These are phyloP conservation scores for Hydractinia echinata DNA, from an alignment of 30 jellyfish, hydroid and myxozoan genomes.

Conservation along the genomic window DNA sequence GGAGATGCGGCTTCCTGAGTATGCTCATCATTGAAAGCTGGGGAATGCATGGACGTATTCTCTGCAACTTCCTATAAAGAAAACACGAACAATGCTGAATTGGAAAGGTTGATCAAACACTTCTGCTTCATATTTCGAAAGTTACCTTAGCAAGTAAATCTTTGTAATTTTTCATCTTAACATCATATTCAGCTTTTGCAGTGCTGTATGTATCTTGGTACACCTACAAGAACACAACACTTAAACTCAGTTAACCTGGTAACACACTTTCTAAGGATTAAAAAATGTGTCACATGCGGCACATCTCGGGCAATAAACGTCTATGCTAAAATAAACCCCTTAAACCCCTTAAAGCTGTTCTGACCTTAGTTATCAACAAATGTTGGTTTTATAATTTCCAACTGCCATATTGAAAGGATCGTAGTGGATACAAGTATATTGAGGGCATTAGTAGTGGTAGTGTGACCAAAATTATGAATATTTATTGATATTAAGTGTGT, in stretches of 20 bases:
- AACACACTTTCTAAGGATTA: too few species aligned
- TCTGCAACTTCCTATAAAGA: not conserved
- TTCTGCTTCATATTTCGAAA: not conserved
- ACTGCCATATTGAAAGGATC: too few species aligned
- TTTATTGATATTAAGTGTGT: too few species aligned
- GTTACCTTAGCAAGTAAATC: constrained; percentile 47
- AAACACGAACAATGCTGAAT: not conserved
- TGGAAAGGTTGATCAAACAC: not conserved
- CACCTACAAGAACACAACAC: constrained; percentile 17
- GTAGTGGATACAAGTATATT: too few species aligned
- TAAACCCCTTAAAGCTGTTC: too few species aligned
- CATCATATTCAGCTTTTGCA: constrained; percentile 63
- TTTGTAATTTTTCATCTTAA: constrained; percentile 59
- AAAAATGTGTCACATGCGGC: too few species aligned
- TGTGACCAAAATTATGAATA: too few species aligned
- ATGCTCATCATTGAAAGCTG: not conserved
- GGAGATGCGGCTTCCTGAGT: constrained; percentile 19
- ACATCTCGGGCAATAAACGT: too few species aligned
- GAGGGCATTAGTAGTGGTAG: too few species aligned
- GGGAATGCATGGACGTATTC: not conserved
- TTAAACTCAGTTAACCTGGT: not conserved
- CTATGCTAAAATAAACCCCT: too few species aligned
- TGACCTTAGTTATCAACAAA: too few species aligned
- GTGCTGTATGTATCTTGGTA: constrained; percentile 46
- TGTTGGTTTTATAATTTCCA: too few species aligned